These are phyloP conservation scores for Lamproptera curius DNA, from an alignment of 2,888 invertebrate genomes.

Conservation along the genomic window DNA sequence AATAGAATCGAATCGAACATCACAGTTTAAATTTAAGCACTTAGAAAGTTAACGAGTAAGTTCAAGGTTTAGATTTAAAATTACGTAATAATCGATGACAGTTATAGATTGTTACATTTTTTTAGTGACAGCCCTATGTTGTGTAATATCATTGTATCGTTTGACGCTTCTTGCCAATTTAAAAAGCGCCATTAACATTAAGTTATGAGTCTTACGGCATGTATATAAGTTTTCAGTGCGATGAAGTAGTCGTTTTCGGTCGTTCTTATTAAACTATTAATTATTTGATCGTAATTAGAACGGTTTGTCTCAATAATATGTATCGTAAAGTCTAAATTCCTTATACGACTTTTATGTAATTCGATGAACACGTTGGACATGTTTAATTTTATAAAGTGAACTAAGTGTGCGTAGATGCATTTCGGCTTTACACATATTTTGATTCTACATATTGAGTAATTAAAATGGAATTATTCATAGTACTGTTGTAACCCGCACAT, in stretches of 20 bases:
- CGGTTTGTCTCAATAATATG: constrained; percentile 13
- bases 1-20: not conserved
- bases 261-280: not conserved
- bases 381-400: constrained; percentile 12
- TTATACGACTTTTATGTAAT: constrained; percentile 20
- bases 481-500: constrained; percentile 16
- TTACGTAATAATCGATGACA: not conserved
- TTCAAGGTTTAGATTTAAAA: not conserved
- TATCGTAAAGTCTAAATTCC: constrained; percentile 11
- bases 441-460: constrained; percentile 13
- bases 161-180: constrained; percentile 1
- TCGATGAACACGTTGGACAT: constrained; percentile 5
- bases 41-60: not conserved
- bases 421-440: constrained; percentile 16
- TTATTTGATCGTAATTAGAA: not conserved
- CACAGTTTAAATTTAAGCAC: not conserved
- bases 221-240: constrained; percentile 15
- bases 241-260: constrained; percentile 7
- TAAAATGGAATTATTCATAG: constrained; percentile 7
- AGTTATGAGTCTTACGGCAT: constrained; percentile 1
- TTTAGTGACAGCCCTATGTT: constrained; percentile 7
- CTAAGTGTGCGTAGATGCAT: constrained; percentile 11
- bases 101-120: not conserved
- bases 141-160: not conserved
- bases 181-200: constrained; percentile 5